Evolutionary conservation across 2,113 vertebrate genomes (phyloP).

Genomic region (Typhlomys cinereus): DNA sequence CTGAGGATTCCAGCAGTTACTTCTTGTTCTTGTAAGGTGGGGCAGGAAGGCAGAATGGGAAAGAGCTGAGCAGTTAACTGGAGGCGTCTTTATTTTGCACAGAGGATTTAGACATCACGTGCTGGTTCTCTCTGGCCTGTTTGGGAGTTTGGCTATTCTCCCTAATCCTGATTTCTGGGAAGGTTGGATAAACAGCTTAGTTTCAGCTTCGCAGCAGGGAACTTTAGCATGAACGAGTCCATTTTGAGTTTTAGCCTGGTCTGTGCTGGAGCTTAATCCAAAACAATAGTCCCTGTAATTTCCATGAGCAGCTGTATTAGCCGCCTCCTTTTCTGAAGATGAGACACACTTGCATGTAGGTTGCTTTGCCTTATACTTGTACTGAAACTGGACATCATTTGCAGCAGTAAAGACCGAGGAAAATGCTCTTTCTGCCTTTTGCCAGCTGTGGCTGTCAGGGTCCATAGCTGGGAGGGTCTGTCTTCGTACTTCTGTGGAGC

Average conservation of each 20-base stretch:
- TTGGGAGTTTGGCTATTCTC: background rate
- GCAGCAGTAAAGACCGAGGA: too few relatives aligned
- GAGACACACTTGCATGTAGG: background rate
- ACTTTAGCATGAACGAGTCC: background rate
- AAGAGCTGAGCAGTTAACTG: background rate
- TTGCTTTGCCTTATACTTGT: background rate
- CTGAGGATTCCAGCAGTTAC: background rate
- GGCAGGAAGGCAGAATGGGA: background rate
- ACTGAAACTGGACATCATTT: background rate
- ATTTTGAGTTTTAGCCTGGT: background rate
- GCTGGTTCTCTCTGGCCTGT: background rate
- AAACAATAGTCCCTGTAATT: background rate
- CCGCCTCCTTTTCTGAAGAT: background rate
- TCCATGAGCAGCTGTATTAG: background rate
- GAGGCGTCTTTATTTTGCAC: background rate
- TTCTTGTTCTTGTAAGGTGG: background rate
- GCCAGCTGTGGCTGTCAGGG: background rate
- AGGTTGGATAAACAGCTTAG: background rate
- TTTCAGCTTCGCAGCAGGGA: background rate
- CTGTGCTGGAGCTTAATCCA: background rate
- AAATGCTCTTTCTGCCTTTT: background rate
- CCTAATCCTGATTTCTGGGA: constrained; percentile 6
- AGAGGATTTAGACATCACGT: background rate
- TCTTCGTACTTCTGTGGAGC: too few relatives aligned
- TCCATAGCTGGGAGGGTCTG: background rate